Base-by-base conservation (phyloP, 1,140 invertebrate genomes). In the Steinernema feltiae region DNA sequence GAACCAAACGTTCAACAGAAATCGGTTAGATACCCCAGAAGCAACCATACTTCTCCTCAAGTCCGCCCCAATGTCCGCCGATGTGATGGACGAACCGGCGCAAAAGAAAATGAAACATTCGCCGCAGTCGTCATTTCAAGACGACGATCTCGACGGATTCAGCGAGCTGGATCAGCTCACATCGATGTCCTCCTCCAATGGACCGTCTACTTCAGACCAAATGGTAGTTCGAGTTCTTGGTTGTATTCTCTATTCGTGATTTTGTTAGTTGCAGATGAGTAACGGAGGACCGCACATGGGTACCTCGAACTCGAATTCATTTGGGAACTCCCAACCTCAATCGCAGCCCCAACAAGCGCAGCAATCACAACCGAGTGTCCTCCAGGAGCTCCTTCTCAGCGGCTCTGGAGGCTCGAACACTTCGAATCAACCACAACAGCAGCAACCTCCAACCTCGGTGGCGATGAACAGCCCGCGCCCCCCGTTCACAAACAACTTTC, bases 381-480 rank as follows among this genome's bases (percentile, higher is more conserved):
- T 41, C 7, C 35, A 41, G 35, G 35, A 41, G 35, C 18, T 41
- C 7, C 35, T 41, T 18, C 35, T 41, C 18, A 41, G 35, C 35
- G 35, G 35, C 35, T 41, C 35, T 18, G 35, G 35, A 41, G 18
- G 35, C 35, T 41, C 35, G 35, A 41, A 41, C 35, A 7, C 35
- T 41, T 7, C 27, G 32, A 32, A 31, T 53, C 79, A 77, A 69
- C 78, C 74, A 41, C 29, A 48, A 31, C 78, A 76, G 41, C 69
- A 76, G 76, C 77, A 69, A 18, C 35, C 35, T 41, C 35, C 35
- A 18, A 41, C 35, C 18, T 41, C 35, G 35, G 18, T 18, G 7
- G 7, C 24, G n/a, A 30, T 69, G 72, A 73, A 73, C 72, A 41
- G 35, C 18, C 35, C 35, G 7, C 35, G 35, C 7, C 35, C 29